Evolutionary conservation across 2,113 vertebrate species (phyloP).

Genomic region (Hystrix cristata): DNA sequence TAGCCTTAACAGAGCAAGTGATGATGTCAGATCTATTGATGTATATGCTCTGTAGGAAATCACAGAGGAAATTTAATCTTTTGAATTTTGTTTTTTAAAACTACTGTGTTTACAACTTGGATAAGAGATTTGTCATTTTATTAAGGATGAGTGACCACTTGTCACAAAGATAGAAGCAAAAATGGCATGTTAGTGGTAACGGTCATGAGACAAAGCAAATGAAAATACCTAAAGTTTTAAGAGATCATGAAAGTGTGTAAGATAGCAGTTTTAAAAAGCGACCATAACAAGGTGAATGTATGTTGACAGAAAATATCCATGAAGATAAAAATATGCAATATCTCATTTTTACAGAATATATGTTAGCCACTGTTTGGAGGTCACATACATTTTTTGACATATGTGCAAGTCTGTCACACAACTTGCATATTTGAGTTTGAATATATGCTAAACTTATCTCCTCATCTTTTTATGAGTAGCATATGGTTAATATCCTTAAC

Average conservation of each 20-base stretch:
- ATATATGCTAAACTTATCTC: conserved; percentile 75
- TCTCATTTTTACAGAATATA: conserved; percentile 87
- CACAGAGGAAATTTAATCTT: conserved; percentile 80
- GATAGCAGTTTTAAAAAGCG: conserved; percentile 91
- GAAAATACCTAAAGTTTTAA: conserved; percentile 91
- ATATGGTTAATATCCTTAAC: conserved; percentile 41
- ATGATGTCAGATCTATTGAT: conserved; percentile 62
- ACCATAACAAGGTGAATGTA: conserved; percentile 87
- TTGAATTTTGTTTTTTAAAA: conserved; percentile 84
- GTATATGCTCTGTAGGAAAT: conserved; percentile 21
- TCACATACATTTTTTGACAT: conserved; percentile 77
- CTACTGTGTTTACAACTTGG: conserved; percentile 67
- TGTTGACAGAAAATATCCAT: conserved; percentile 90
- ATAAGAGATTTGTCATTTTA: conserved; percentile 88
- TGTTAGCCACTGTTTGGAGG: conserved; percentile 87
- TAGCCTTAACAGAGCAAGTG: conserved; percentile 21
- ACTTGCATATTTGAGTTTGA: conserved; percentile 75
- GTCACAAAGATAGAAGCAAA: conserved; percentile 86
- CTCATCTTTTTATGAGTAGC: conserved; percentile 76
- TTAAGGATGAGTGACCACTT: conserved; percentile 93
- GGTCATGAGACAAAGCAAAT: conserved; percentile 89
- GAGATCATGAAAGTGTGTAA: conserved; percentile 93
- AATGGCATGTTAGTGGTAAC: conserved; percentile 88
- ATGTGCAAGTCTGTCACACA: neutral
- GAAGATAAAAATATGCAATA: conserved; percentile 90